phyloP scores from a whole-genome alignment of 2,797 vertebrate species.

The Coranthus polyacanthus region DNA sequence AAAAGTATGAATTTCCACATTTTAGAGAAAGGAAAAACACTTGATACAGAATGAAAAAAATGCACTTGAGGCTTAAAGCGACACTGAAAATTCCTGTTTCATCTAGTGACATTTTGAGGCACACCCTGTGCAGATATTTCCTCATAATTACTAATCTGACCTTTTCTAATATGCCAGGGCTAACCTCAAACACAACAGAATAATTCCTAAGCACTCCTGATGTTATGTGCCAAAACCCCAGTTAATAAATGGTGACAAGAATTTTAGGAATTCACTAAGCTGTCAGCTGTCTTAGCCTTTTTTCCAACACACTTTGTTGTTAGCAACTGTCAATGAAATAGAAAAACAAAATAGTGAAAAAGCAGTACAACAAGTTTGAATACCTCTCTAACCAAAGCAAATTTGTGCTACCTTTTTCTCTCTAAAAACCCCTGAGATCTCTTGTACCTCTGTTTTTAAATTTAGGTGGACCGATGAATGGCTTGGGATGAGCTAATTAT shows the following conservation, averaged over 20 bases:
- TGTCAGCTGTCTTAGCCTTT: neutral
- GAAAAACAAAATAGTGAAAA: constrained; percentile 8
- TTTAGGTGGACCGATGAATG: constrained; percentile 47
- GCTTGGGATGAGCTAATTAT: constrained; percentile 60
- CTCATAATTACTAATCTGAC: constrained; percentile 10
- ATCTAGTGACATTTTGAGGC: neutral
- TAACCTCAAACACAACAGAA: neutral
- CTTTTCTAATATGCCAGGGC: neutral
- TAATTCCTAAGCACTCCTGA: neutral
- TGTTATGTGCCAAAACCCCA: neutral
- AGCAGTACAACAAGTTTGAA: constrained; percentile 29
- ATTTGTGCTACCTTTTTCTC: constrained; percentile 47
- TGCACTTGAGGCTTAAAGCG: neutral
- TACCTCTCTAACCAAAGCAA: constrained; percentile 28
- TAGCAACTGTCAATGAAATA: constrained; percentile 3
- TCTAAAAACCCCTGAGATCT: constrained; percentile 51
- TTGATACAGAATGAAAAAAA: neutral
- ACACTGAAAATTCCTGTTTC: too few species aligned
- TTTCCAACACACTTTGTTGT: neutral
- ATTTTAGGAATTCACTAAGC: constrained; percentile 7
- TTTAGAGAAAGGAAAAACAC: constrained; percentile 4
- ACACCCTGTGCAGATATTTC: constrained; percentile 15
- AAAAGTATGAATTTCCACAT: too few species aligned
- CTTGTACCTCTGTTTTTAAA: constrained; percentile 52
- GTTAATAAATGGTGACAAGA: neutral